Percentiles rank a stretch among this genome's conserved stretches.
phyloP scores from a whole-genome alignment of 2,113 vertebrate genomes.

The Excalfactoria chinensis region DNA sequence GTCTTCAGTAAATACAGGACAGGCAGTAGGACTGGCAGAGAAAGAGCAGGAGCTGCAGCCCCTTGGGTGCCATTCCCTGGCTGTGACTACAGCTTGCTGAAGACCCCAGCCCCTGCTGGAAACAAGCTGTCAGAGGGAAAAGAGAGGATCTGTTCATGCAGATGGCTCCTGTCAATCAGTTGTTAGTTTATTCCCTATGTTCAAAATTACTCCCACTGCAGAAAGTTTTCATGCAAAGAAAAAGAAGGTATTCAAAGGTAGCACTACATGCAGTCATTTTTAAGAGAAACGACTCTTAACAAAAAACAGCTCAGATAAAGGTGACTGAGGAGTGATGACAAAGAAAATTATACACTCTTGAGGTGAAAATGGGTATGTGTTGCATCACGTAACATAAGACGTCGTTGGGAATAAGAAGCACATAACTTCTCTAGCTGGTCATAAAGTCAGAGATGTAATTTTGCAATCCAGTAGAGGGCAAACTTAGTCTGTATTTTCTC shows the following conservation, averaged over 20 bases:
- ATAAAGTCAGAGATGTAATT: conserved; percentile 43
- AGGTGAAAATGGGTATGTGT: neutral
- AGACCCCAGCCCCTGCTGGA: neutral
- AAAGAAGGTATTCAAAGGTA: neutral
- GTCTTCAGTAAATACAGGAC: neutral
- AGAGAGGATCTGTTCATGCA: neutral
- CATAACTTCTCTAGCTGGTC: neutral
- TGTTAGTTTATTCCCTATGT: neutral
- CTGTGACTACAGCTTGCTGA: neutral
- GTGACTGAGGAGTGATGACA: neutral
- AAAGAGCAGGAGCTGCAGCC: conserved; percentile 5
- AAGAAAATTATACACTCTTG: neutral
- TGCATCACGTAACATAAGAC: neutral
- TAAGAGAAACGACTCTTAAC: neutral
- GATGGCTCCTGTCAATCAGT: conserved; percentile 4
- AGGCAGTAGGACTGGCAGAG: neutral
- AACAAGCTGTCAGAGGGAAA: conserved; percentile 10
- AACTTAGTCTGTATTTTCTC: conserved; percentile 69
- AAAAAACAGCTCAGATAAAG: neutral
- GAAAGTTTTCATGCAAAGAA: neutral
- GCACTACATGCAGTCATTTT: neutral
- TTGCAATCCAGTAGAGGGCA: conserved; percentile 81
- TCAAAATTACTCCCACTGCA: neutral
- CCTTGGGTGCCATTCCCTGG: neutral
- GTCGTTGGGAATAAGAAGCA: neutral